phyloP scores from a whole-genome alignment of 2,888 invertebrate genomes.

The Aporophyla nigra region DNA sequence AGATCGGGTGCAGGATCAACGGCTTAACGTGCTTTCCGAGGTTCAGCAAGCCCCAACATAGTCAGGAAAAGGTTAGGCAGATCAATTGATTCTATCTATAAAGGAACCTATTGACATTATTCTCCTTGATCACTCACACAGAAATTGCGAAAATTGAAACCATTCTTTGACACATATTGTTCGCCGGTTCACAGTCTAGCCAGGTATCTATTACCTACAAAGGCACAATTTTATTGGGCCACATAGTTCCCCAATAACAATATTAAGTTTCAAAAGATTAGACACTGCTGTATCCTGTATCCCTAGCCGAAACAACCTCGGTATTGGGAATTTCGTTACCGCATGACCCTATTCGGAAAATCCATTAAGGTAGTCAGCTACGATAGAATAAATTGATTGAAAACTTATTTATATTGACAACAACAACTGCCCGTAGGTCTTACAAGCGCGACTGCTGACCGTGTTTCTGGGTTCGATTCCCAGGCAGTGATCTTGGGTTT shows the following conservation, averaged over 20 bases:
- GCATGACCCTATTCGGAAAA: background rate
- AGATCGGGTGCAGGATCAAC: too few species aligned
- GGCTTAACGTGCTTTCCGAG: too few species aligned
- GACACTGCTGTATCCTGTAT: background rate
- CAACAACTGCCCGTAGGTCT: too few species aligned
- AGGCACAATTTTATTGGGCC: background rate
- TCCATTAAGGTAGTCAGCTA: background rate
- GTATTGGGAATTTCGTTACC: constrained; percentile 25
- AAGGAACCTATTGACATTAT: background rate
- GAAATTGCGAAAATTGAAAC: background rate
- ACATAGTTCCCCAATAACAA: constrained; percentile 3
- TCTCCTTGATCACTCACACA: background rate
- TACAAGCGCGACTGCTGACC: too few species aligned
- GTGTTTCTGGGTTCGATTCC: too few species aligned
- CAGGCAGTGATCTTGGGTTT: too few species aligned
- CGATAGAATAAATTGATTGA: background rate
- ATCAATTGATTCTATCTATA: too few species aligned
- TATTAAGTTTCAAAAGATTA: constrained; percentile 32
- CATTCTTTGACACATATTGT: background rate
- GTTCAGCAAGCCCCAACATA: too few species aligned
- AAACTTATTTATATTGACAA: too few species aligned
- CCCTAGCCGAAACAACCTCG: background rate
- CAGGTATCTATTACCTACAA: background rate
- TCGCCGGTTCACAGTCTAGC: background rate
- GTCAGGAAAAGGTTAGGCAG: too few species aligned